Evolutionary conservation across 2,888 invertebrate genomes (phyloP).

Genomic region (Balanococcus diminutus): DNA sequence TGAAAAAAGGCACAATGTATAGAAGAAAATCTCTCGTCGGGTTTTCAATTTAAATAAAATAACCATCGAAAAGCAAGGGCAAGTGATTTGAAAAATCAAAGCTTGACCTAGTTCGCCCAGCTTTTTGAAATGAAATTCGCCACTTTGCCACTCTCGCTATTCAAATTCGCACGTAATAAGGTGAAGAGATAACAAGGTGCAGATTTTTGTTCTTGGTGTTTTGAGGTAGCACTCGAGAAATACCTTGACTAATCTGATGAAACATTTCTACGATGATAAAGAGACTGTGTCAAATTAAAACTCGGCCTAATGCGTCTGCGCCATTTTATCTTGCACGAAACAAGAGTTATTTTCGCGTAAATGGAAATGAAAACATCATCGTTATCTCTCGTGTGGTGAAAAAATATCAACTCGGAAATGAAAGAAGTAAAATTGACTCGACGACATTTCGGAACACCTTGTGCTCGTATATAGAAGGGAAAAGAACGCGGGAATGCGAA

Average conservation of each 20-base stretch:
- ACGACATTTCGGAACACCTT: background rate
- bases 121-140: background rate
- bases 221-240: too few species aligned
- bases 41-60: conserved; percentile 11
- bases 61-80: background rate
- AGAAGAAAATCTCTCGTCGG: background rate
- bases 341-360: background rate
- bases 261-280: background rate
- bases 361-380: background rate
- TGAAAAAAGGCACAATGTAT: background rate
- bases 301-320: background rate
- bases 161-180: background rate
- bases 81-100: background rate
- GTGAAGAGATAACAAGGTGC: background rate
- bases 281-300: background rate
- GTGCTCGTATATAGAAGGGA: background rate
- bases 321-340: background rate
- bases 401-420: background rate
- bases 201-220: background rate
- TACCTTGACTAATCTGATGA: background rate
- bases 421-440: background rate
- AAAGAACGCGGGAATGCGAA: background rate
- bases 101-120: background rate
- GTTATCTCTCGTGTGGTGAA: background rate
- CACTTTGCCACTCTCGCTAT: background rate